These are phyloP conservation scores for Endomychus coccineus DNA, from an alignment of 2,888 invertebrate species.

Conservation along the genomic window DNA sequence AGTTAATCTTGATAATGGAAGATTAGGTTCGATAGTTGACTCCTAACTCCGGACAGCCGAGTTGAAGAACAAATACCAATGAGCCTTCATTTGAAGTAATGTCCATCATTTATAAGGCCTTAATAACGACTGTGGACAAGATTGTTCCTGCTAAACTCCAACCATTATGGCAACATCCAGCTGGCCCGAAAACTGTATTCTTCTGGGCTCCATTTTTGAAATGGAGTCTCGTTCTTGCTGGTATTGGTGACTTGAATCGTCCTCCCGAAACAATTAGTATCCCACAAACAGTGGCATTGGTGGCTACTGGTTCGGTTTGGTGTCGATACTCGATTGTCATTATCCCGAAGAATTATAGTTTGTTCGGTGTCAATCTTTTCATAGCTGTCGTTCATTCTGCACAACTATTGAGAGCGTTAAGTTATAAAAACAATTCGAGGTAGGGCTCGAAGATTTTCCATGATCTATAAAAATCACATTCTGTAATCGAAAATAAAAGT, in stretches of 20 bases:
- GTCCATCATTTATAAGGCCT: too few species aligned
- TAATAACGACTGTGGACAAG: too few species aligned
- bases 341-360: conserved; percentile 90
- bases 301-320: conserved; percentile 93
- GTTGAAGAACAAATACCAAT: too few species aligned
- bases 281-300: conserved; percentile 73
- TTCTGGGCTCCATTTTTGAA: conserved; percentile 98
- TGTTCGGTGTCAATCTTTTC: conserved; percentile 94
- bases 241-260: conserved; percentile 79
- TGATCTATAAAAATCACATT: too few species aligned
- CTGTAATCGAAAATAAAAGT: too few species aligned
- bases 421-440: too few species aligned
- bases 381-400: conserved; percentile 80
- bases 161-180: conserved; percentile 94
- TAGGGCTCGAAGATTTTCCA: too few species aligned
- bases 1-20: too few species aligned
- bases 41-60: too few species aligned
- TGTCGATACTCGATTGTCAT: conserved; percentile 93
- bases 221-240: conserved; percentile 90
- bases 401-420: conserved; percentile 70
- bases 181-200: conserved; percentile 97
- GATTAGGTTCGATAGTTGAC: too few species aligned
- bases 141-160: conserved; percentile 50
- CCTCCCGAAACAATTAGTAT: conserved; percentile 85
- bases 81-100: too few species aligned